Base-by-base conservation (phyloP, 2,113 vertebrate genomes). In the Seriola dumerili region DNA sequence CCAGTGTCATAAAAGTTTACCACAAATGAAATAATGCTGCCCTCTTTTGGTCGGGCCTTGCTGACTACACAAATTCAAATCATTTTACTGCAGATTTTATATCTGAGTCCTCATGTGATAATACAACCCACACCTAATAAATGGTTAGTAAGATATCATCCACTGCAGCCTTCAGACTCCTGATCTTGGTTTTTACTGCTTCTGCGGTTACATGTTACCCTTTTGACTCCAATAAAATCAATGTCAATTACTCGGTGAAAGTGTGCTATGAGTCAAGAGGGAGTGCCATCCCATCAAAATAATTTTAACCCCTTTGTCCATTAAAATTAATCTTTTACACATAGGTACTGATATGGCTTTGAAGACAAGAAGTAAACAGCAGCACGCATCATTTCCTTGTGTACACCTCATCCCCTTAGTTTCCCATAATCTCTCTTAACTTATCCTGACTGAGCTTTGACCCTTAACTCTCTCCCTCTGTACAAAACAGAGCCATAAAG, bases 401-500 rank as follows among this genome's bases (percentile, higher is more conserved):
- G 25, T 54, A 25, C 7, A 63, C 21, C 25, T 66, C 29, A 8
- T 76, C 34, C 25, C 19, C 32, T 57, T 58, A 12, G 48, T 75
- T 80, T 86, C 16, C 2, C 46, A 78, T 19, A 83, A 71, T 86
- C 36, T 72, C 46, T 48, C 3, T 57, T 57, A 46, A 65, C 57
- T 75, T 77, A 86, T 85, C 50, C 50, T 13, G 25, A 13, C 8
- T 90, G 78, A 89, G 52, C 91, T 91, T 93, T 92, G 89, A 93
- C 84, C 84, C 42, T 71, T 85, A 64, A 77, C 76, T 62, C n/a
- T 32, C 64, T 72, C 68, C 14, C 72, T 76, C 62, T 72, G 40
- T 72, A 75, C 80, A 89, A 87, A 88, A 92, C 84, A 91, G 40
- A 84, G 83, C 3, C 70, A 92, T 93, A 94, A 94, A 93, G 57